Evolutionary conservation across 2,797 vertebrate species (phyloP).

Genomic region (Danionella dracula): DNA sequence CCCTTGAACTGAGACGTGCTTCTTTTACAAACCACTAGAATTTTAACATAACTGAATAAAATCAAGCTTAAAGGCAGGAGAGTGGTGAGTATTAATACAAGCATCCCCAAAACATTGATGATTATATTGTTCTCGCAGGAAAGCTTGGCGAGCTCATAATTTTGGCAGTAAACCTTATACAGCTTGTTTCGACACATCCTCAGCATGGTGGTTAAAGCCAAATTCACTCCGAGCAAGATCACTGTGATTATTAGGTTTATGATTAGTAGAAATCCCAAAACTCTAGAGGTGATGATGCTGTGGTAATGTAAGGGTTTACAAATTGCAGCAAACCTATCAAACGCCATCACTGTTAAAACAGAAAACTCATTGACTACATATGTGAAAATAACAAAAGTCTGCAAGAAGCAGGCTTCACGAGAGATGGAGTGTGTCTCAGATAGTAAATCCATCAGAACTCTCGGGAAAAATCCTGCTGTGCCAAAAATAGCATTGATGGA

Average conservation of each 20-base stretch:
- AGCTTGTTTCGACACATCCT: neutral
- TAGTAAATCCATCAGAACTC: conserved; percentile 29
- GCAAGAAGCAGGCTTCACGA: conserved; percentile 25
- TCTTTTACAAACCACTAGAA: conserved; percentile 42
- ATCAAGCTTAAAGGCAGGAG: conserved; percentile 1
- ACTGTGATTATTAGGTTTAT: conserved; percentile 19
- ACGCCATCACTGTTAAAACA: conserved; percentile 42
- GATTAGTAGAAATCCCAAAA: conserved; percentile 6
- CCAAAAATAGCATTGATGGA: conserved; percentile 41
- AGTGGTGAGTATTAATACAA: neutral
- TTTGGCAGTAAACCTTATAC: conserved; percentile 13
- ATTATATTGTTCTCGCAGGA: neutral
- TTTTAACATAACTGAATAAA: conserved; percentile 34
- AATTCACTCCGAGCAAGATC: conserved; percentile 12
- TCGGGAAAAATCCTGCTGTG: conserved; percentile 38
- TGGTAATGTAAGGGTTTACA: conserved; percentile 37
- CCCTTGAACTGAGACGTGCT: conserved; percentile 48
- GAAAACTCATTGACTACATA: conserved; percentile 32
- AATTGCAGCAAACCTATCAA: conserved; percentile 40
- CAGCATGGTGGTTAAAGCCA: neutral
- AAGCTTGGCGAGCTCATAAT: conserved; percentile 11
- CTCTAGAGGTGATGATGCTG: conserved; percentile 27
- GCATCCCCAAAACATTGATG: neutral
- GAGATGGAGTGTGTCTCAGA: conserved; percentile 24
- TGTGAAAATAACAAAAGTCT: conserved; percentile 34